Percentiles rank a stretch among this genome's conserved stretches.
phyloP scores from a whole-genome alignment of 2,797 vertebrate species.

The Brotula barbata region DNA sequence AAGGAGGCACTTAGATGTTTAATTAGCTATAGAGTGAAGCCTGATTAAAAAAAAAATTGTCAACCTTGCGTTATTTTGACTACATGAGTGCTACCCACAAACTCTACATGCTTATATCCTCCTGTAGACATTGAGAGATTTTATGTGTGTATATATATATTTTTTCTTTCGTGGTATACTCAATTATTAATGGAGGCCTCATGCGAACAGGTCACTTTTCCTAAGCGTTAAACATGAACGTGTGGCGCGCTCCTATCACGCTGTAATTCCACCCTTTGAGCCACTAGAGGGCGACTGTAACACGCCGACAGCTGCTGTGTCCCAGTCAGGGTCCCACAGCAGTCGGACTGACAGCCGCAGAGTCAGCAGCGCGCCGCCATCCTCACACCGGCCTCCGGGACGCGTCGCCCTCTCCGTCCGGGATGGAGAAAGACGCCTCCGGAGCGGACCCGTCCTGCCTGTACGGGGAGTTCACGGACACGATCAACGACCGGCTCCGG shows the following conservation, averaged over 20 bases:
- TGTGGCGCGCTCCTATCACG: not conserved
- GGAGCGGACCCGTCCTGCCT: conserved; percentile 64
- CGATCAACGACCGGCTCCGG: conserved; percentile 65
- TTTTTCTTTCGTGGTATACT: too few species aligned
- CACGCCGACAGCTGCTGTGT: conserved; percentile 39
- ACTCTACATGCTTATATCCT: too few species aligned
- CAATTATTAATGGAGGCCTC: too few species aligned
- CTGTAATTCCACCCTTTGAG: conserved; percentile 61
- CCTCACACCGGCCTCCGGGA: conserved; percentile 70
- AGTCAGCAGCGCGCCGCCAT: conserved; percentile 61
- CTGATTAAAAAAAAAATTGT: too few species aligned
- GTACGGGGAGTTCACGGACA: conserved; percentile 76
- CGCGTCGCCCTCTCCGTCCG: conserved; percentile 61
- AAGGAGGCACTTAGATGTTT: too few species aligned
- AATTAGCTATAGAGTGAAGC: too few species aligned
- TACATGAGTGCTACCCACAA: too few species aligned
- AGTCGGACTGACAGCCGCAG: conserved; percentile 45
- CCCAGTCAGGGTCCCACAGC: conserved; percentile 61
- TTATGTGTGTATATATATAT: too few species aligned
- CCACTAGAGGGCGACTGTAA: conserved; percentile 77
- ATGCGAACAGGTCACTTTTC: too few species aligned
- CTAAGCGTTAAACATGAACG: too few species aligned
- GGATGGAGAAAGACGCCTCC: conserved; percentile 72
- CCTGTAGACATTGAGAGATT: too few species aligned
- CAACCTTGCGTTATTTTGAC: too few species aligned